These are phyloP conservation scores for Catocala sponsa DNA, from an alignment of 2,888 invertebrate genomes.

Conservation along the genomic window DNA sequence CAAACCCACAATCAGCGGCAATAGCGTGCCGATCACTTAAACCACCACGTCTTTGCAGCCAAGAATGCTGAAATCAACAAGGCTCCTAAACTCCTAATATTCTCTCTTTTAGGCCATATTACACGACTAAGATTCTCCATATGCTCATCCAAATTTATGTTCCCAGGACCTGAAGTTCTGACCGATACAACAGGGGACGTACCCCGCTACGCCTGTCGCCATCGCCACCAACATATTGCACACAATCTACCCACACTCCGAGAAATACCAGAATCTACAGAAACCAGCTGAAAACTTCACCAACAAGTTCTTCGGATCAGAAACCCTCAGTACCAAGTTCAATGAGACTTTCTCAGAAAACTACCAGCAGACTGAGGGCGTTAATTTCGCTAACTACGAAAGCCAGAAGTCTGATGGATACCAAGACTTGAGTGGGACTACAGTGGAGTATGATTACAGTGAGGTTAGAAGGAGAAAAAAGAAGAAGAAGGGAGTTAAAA, in stretches of 20 bases:
- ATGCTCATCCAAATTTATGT: neutral
- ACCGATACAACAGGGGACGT: slow-evolving; percentile 82
- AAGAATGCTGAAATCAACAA: no score
- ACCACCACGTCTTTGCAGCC: no score
- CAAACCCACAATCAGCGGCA: no score
- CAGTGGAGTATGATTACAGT: slow-evolving; percentile 63
- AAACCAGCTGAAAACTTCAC: slow-evolving; percentile 58
- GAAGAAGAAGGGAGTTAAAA: slow-evolving; percentile 61
- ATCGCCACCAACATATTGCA: slow-evolving; percentile 80
- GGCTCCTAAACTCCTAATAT: no score
- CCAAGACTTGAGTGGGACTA: slow-evolving; percentile 76
- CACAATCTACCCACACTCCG: slow-evolving; percentile 76
- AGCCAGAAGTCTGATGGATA: slow-evolving; percentile 70
- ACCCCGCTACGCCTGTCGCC: slow-evolving; percentile 75
- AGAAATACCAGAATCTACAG: slow-evolving; percentile 77
- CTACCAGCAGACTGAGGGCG: slow-evolving; percentile 75
- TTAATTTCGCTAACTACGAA: slow-evolving; percentile 75
- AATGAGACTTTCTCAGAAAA: slow-evolving; percentile 76
- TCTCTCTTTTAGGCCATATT: no score
- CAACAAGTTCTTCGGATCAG: slow-evolving; percentile 79
- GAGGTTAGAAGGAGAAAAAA: slow-evolving; percentile 67
- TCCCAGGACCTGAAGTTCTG: slow-evolving; percentile 89
- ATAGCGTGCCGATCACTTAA: no score
- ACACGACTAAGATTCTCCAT: no score
- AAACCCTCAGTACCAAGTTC: slow-evolving; percentile 73